phyloP scores from a whole-genome alignment of 2,113 vertebrate species.

The Paedocypris sp. region DNA sequence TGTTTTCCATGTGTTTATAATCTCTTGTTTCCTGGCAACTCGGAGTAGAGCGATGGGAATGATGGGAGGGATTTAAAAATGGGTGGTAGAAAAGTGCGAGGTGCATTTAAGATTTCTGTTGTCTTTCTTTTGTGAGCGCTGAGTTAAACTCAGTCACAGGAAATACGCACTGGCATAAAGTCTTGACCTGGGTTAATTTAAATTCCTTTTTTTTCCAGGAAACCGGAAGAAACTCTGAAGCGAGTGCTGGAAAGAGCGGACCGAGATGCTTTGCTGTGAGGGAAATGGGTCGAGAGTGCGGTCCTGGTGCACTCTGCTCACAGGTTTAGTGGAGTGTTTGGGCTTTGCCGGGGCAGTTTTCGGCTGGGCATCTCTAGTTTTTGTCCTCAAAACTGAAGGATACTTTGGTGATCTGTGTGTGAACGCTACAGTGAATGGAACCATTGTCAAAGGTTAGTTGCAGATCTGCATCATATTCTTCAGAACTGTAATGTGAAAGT shows the following conservation, averaged over 20 bases:
- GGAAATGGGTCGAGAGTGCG: constrained; percentile 21
- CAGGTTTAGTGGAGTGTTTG: constrained; percentile 76
- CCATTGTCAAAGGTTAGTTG: constrained; percentile 44
- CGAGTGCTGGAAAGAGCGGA: background rate
- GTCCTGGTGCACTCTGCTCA: constrained; percentile 62
- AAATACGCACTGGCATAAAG: too few species aligned
- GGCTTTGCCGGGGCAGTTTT: constrained; percentile 74
- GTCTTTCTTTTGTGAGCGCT: too few species aligned
- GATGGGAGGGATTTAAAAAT: too few species aligned
- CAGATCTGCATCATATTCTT: background rate
- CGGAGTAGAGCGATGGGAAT: too few species aligned
- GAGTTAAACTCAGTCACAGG: too few species aligned
- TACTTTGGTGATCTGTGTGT: constrained; percentile 71
- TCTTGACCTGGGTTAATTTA: too few species aligned
- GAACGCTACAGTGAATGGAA: constrained; percentile 40
- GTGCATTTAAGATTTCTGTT: too few species aligned
- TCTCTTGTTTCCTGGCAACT: too few species aligned
- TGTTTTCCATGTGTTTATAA: too few species aligned
- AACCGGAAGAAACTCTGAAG: background rate
- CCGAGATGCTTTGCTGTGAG: constrained; percentile 37
- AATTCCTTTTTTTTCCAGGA: background rate
- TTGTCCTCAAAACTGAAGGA: constrained; percentile 69
- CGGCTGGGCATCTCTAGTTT: constrained; percentile 82
- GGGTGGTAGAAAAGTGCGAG: too few species aligned
- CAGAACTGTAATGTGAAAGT: background rate